These are phyloP conservation scores for Caenorhabditis angaria DNA, from an alignment of 2,888 invertebrate species.

Conservation along the genomic window DNA sequence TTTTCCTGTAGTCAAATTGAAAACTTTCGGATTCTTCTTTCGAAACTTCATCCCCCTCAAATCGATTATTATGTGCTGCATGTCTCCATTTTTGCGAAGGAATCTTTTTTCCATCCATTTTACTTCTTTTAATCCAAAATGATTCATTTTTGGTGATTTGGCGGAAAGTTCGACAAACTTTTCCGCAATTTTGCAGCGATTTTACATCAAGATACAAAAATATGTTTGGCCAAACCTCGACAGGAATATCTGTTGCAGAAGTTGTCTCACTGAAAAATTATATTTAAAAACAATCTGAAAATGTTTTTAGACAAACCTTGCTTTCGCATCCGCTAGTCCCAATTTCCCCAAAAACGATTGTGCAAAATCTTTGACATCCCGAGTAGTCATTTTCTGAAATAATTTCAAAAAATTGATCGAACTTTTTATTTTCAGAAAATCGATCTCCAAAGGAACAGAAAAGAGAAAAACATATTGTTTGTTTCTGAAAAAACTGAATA, in stretches of 20 bases:
- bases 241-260: not conserved
- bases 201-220: slow-evolving; percentile 21
- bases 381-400: no score
- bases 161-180: slow-evolving; percentile 16
- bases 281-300: not conserved
- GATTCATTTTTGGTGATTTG: slow-evolving; percentile 10
- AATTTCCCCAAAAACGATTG: no score
- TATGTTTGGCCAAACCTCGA: slow-evolving; percentile 9
- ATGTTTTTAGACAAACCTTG: no score
- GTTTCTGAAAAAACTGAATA: no score
- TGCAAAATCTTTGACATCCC: no score
- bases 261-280: not conserved
- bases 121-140: slow-evolving; percentile 20
- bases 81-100: slow-evolving; percentile 26
- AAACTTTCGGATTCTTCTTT: not conserved
- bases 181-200: slow-evolving; percentile 20
- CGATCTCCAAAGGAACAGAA: no score
- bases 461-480: no score
- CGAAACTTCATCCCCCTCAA: not conserved
- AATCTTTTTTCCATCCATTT: not conserved
- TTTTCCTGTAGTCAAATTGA: slow-evolving; percentile 17
- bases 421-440: no score
- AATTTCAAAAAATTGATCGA: no score
- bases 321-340: no score
- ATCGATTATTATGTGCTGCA: slow-evolving; percentile 6